phyloP scores from a whole-genome alignment of 1,140 invertebrate species.

The Cecropterus lyciades region DNA sequence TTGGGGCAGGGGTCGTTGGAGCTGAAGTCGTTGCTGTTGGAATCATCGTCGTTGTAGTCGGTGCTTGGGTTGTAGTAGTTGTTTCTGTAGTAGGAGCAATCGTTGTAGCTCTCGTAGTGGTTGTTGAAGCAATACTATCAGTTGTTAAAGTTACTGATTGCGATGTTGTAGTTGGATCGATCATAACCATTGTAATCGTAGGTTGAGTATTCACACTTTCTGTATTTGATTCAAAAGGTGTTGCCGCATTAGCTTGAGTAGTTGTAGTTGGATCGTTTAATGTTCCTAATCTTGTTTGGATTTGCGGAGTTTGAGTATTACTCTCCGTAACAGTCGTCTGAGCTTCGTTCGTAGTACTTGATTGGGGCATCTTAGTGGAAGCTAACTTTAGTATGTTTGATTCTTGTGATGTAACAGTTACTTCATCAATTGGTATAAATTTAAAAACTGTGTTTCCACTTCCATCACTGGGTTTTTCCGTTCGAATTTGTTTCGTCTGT shows the following conservation, averaged over 20 bases:
- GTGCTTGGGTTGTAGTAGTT: constrained; percentile 42
- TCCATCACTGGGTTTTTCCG: constrained; percentile 75
- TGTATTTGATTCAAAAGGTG: constrained; percentile 38
- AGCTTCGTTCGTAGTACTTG: constrained; percentile 46
- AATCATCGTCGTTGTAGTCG: constrained; percentile 43
- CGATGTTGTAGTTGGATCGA: constrained; percentile 28
- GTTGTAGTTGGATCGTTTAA: constrained; percentile 53
- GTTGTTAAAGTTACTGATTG: constrained; percentile 26
- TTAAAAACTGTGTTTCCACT: constrained; percentile 74
- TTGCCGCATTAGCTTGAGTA: constrained; percentile 43
- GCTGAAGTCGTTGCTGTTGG: constrained; percentile 41
- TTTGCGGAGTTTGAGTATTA: constrained; percentile 49
- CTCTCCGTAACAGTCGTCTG: constrained; percentile 53
- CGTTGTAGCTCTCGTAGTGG: constrained; percentile 37
- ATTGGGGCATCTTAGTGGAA: constrained; percentile 59
- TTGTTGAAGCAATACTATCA: constrained; percentile 32
- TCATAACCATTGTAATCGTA: constrained; percentile 32
- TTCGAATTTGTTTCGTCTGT: constrained; percentile 82
- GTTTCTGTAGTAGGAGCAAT: constrained; percentile 39
- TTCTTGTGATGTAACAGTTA: constrained; percentile 63
- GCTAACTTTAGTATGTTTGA: constrained; percentile 78
- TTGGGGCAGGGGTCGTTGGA: constrained; percentile 27
- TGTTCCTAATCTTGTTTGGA: constrained; percentile 54
- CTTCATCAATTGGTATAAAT: constrained; percentile 82
- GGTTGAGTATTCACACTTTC: constrained; percentile 30